Evolutionary conservation across 2,113 vertebrate genomes (phyloP).

Genomic region (Barnardius zonarius): DNA sequence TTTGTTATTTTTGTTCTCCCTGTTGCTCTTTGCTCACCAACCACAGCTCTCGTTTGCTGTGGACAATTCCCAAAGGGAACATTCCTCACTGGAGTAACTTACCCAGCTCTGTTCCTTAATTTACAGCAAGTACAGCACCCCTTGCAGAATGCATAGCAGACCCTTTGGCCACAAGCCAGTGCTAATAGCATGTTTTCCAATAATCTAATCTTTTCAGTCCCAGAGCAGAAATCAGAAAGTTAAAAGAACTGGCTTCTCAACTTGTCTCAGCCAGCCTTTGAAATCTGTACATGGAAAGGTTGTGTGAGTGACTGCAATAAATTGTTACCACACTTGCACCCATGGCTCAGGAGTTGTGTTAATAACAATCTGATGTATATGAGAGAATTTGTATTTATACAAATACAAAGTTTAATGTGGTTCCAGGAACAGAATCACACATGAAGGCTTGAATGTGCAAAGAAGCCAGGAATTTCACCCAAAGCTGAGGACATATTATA

Average conservation of each 20-base stretch:
- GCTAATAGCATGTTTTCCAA: constrained; percentile 49
- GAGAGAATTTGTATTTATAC: not conserved
- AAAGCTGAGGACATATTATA: not conserved
- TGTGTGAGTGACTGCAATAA: not conserved
- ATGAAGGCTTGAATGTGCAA: not conserved
- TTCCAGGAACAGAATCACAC: not conserved
- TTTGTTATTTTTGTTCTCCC: constrained; percentile 53
- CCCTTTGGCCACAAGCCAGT: constrained; percentile 23
- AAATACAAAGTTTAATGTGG: not conserved
- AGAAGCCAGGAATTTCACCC: constrained; percentile 30
- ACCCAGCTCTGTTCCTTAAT: constrained; percentile 31
- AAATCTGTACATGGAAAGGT: not conserved
- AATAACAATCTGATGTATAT: not conserved
- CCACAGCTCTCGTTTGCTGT: constrained; percentile 20
- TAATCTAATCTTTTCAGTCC: constrained; percentile 50
- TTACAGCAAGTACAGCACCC: constrained; percentile 20
- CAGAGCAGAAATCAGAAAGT: constrained; percentile 36
- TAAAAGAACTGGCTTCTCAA: constrained; percentile 26
- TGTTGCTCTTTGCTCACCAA: constrained; percentile 19
- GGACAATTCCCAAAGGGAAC: constrained; percentile 52
- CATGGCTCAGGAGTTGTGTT: not conserved
- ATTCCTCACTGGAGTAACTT: constrained; percentile 2
- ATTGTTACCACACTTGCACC: constrained; percentile 22
- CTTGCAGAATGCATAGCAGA: constrained; percentile 32
- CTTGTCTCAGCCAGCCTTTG: not conserved